These are phyloP conservation scores for Lophochroa leadbeateri DNA, from an alignment of 2,113 vertebrate species.

Conservation along the genomic window DNA sequence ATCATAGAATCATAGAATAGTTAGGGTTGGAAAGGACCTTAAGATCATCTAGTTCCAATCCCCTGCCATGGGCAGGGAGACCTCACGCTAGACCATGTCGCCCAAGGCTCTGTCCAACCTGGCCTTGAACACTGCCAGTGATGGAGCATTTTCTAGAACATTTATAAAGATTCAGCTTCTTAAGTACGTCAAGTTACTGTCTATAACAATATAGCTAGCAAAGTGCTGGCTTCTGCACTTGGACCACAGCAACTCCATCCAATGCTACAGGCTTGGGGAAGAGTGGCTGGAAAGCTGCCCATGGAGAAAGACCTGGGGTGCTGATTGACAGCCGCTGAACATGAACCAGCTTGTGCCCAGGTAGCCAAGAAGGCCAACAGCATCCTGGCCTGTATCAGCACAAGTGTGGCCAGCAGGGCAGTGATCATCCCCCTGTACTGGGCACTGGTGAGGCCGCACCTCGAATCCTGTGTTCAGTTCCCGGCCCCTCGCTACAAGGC, in stretches of 20 bases:
- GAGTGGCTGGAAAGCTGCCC: background rate
- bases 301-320: background rate
- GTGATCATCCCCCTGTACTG: no score
- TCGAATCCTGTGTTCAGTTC: rapidly evolving
- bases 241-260: background rate
- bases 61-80: background rate
- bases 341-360: background rate
- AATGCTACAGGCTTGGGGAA: background rate
- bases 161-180: background rate
- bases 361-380: background rate
- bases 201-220: background rate
- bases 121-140: background rate
- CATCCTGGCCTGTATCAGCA: background rate
- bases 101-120: background rate
- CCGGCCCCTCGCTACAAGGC: background rate
- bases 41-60: background rate
- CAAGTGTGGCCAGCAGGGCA: background rate
- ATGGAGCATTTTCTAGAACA: background rate
- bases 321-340: background rate
- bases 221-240: background rate
- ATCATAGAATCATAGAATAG: background rate
- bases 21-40: background rate
- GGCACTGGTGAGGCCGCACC: background rate
- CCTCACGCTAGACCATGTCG: background rate
- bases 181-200: background rate